Percentiles rank a stretch among this genome's conserved stretches.
Evolutionary conservation across 2,888 invertebrate species (phyloP).

Genomic region (Stegana nigrithorax): DNA sequence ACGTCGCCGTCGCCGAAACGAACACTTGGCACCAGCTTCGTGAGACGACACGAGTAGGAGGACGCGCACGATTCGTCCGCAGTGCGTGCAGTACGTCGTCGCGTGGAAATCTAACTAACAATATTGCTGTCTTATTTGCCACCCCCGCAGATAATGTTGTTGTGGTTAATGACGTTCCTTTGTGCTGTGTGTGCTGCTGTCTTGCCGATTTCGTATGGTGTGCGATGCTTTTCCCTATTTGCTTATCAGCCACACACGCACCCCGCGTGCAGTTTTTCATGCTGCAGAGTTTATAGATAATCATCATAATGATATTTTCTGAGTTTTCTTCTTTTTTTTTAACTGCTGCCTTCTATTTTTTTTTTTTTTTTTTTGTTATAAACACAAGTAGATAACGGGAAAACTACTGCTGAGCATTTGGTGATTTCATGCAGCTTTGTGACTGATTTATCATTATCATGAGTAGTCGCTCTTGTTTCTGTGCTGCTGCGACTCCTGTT

Average conservation of each 20-base stretch:
- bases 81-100: too few relatives aligned
- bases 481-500: background rate
- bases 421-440: background rate
- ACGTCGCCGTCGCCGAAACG: background rate
- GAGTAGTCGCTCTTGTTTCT: background rate
- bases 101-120: too few relatives aligned
- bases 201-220: background rate
- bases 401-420: too few relatives aligned
- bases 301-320: background rate
- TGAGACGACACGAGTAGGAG: background rate
- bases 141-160: conserved; percentile 9
- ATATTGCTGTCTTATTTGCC: background rate
- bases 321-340: background rate
- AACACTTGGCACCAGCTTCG: too few relatives aligned
- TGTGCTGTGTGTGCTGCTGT: background rate
- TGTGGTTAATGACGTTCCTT: conserved; percentile 9
- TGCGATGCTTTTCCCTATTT: conserved; percentile 2
- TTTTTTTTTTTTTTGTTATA: background rate
- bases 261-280: background rate
- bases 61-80: background rate
- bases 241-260: background rate
- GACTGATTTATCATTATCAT: background rate
- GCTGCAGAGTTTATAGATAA: background rate
- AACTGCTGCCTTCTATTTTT: background rate
- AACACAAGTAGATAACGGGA: too few relatives aligned